A percentile compares a stretch with the other conserved stretches of the same genome.
These are phyloP conservation scores for Noturus placidus DNA, from an alignment of 2,113 vertebrate genomes.

Conservation along the genomic window DNA sequence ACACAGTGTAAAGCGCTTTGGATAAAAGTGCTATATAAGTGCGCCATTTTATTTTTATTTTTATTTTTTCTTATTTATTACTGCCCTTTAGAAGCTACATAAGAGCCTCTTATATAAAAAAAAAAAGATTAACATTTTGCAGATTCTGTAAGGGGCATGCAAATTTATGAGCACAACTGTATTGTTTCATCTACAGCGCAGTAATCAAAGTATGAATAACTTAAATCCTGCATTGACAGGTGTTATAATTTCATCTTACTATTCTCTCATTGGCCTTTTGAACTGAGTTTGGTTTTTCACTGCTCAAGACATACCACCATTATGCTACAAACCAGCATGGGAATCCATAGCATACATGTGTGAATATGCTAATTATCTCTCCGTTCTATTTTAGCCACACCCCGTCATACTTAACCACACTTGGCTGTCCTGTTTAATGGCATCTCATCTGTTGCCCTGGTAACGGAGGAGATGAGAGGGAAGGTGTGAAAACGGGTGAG, in stretches of 20 bases:
- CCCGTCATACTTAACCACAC: slow-evolving; percentile 34
- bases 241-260: background rate
- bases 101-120: no score
- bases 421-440: slow-evolving; percentile 54
- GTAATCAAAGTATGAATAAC: background rate
- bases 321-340: background rate
- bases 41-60: no score
- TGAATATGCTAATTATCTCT: slow-evolving; percentile 1
- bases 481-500: slow-evolving; percentile 51
- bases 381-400: slow-evolving; percentile 16
- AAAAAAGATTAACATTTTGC: no score
- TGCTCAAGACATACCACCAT: background rate
- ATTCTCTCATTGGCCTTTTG: background rate
- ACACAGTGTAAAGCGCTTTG: no score
- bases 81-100: no score
- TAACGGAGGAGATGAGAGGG: slow-evolving; percentile 51
- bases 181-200: background rate
- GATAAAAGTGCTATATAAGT: no score
- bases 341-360: background rate
- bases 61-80: no score
- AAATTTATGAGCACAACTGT: no score
- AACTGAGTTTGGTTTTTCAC: background rate
- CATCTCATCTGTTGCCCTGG: slow-evolving; percentile 59
- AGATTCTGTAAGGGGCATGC: no score
- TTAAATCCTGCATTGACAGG: background rate